Conservation (phyloP, 1,140 invertebrate species). For the Heliconius melpomene region DNA sequence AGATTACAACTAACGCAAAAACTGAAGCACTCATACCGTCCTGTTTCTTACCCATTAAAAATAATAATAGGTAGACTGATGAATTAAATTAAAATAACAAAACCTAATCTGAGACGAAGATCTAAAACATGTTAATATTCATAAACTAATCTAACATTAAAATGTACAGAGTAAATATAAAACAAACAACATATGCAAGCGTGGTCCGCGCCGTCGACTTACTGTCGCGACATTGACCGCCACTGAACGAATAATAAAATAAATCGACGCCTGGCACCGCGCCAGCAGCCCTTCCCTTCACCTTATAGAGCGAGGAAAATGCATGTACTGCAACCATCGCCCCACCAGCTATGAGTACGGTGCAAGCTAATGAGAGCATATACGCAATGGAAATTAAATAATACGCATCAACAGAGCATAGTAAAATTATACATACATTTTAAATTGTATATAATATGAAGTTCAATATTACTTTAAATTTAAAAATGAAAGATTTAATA, state of each 20-base stretch:
- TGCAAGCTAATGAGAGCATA: background rate
- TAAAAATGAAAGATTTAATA: background rate
- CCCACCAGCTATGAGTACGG: background rate
- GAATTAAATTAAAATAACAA: background rate
- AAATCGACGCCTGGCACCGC: conserved; percentile 69
- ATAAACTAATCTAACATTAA: conserved; percentile 47
- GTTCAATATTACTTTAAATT: background rate
- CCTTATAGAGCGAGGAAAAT: conserved; percentile 47
- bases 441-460: background rate
- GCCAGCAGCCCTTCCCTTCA: conserved; percentile 73
- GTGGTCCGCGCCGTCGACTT: conserved; percentile 45
- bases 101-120: background rate
- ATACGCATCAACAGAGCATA: background rate
- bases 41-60: background rate
- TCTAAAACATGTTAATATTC: conserved; percentile 4
- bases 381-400: conserved; percentile 14
- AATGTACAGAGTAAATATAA: conserved; percentile 57
- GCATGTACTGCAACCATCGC: conserved; percentile 42
- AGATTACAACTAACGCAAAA: background rate
- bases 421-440: background rate
- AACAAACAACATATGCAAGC: conserved; percentile 64
- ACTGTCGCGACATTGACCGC: conserved; percentile 77
- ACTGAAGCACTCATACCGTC: background rate
- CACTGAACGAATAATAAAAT: conserved; percentile 74
- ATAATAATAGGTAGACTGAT: background rate